A percentile compares a stretch with the other conserved stretches of the same genome.
phyloP scores from a whole-genome alignment of 1,140 invertebrate species.

The Drosophila sproati region DNA sequence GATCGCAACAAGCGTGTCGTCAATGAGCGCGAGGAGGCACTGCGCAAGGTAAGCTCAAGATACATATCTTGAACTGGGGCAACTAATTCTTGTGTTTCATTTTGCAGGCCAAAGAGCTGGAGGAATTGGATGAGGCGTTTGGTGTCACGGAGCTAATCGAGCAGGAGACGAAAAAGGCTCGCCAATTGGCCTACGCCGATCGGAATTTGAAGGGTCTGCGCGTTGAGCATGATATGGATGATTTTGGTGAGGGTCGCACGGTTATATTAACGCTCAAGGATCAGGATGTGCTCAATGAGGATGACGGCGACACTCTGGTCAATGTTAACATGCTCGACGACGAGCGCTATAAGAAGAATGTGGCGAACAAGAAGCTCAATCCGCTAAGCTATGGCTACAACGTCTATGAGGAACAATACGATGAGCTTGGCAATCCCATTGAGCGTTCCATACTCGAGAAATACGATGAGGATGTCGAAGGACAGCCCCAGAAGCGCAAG shows the following conservation, averaged over 20 bases:
- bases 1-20: conserved; percentile 91
- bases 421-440: conserved; percentile 91
- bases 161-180: conserved; percentile 89
- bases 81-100: background rate
- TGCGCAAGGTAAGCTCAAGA: conserved; percentile 89
- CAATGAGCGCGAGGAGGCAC: conserved; percentile 93
- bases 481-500: conserved; percentile 88
- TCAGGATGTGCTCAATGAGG: conserved; percentile 94
- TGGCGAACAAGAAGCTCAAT: conserved; percentile 93
- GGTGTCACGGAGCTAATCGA: conserved; percentile 93
- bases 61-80: background rate
- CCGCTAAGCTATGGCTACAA: conserved; percentile 94
- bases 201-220: conserved; percentile 92
- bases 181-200: conserved; percentile 88
- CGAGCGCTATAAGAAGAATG: conserved; percentile 95
- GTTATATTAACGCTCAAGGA: conserved; percentile 98
- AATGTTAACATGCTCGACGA: conserved; percentile 98
- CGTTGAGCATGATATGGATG: conserved; percentile 93
- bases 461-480: conserved; percentile 98
- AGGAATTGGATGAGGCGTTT: conserved; percentile 98
- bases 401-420: conserved; percentile 93
- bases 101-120: conserved; percentile 93
- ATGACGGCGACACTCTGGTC: conserved; percentile 95
- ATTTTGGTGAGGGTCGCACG: conserved; percentile 93
- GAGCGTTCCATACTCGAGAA: conserved; percentile 92